Percentiles rank a stretch among this genome's conserved stretches.
Conservation (phyloP, 1,140 invertebrate species). For the Drosophila mayri region DNA sequence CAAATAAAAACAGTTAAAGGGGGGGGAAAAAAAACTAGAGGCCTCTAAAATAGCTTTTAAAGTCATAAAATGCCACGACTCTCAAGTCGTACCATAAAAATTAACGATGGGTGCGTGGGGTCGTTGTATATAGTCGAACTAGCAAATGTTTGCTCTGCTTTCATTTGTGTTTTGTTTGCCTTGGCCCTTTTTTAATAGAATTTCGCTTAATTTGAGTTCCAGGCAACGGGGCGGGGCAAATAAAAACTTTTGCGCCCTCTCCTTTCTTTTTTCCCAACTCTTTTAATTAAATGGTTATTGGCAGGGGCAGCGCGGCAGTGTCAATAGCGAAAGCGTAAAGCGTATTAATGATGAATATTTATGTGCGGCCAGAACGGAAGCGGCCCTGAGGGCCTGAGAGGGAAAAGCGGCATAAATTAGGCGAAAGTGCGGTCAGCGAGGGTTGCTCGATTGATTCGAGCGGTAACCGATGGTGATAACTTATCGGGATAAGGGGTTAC, state of each 20-base stretch:
- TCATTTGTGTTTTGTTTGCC: slow-evolving; percentile 69
- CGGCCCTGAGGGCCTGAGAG: slow-evolving; percentile 11
- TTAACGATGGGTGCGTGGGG: slow-evolving; percentile 79
- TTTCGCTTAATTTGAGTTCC: slow-evolving; percentile 80
- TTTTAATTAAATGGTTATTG: slow-evolving; percentile 84
- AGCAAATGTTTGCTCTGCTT: slow-evolving; percentile 64
- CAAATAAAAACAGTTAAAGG: slow-evolving; percentile 58
- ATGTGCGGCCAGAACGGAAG: slow-evolving; percentile 74
- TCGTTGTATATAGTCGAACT: slow-evolving; percentile 37
- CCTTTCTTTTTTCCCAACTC: slow-evolving; percentile 71
- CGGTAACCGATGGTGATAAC: slow-evolving; percentile 36
- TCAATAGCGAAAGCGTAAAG: slow-evolving; percentile 80
- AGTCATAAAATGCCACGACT: slow-evolving; percentile 82
- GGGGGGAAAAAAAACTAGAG: slow-evolving; percentile 46
- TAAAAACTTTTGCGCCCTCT: slow-evolving; percentile 56
- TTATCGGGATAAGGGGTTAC: slow-evolving; percentile 36
- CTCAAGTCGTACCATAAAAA: slow-evolving; percentile 74
- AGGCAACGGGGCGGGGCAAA: slow-evolving; percentile 31
- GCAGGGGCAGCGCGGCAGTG: slow-evolving; percentile 55
- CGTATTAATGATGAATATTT: slow-evolving; percentile 84
- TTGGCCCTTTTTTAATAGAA: slow-evolving; percentile 75
- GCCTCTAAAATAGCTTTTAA: slow-evolving; percentile 83
- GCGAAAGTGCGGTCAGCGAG: slow-evolving; percentile 66
- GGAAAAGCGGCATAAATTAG: slow-evolving; percentile 77
- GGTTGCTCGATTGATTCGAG: slow-evolving; percentile 48